Evolutionary conservation across 2,888 invertebrate species (phyloP), one percentile per base, ranked within the genome.

Genomic region (Masnerella sp.): DNA sequence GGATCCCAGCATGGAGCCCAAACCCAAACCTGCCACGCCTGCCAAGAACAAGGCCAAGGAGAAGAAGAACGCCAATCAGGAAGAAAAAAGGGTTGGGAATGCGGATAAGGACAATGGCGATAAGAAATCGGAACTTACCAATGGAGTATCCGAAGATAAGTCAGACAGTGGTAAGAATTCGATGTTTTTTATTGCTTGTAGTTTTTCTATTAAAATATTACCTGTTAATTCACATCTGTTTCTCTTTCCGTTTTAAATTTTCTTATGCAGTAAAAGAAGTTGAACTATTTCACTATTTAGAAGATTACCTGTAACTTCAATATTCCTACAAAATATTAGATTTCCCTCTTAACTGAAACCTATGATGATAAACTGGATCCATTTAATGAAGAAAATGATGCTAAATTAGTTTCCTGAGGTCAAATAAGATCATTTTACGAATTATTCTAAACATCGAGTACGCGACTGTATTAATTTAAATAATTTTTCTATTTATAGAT

Each of bases 1-100:
- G 75, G 95, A 96, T 85, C 95, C 95, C 17, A 92, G 92, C 36
- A 86, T 93, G 85, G 93, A 93, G 85, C 94, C 94, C 1, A 94
- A 94, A 82, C 94, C 94, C 20, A 94, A 94, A 85, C 93, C 94
- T 30, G 93, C 93, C 15, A 94, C 94, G 5, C 94, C 94, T 1
- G 93, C 93, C 65, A 94, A 94, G 87, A 92, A 91, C 77, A 94
- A 93, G 83, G 88, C 90, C 67, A 92, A 93, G 83, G 89, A 90
- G 64, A 92, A 93, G 84, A 93, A 93, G 89, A 91, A 92, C 82
- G 91, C 92, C 82, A 91, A 89, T 83, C 91, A 92, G 77, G 93
- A 93, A 78, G 92, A 93, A 76, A 92, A 93, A 80, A 89, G 90
- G 75, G 86, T 88, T 15, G 84, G 87, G n/a, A 84, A 82, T 70